Percentiles rank a stretch among this genome's conserved stretches.
These are phyloP conservation scores for Zoanthus gigantus DNA, from an alignment of 92 coral and sea anemone genomes.

Conservation along the genomic window DNA sequence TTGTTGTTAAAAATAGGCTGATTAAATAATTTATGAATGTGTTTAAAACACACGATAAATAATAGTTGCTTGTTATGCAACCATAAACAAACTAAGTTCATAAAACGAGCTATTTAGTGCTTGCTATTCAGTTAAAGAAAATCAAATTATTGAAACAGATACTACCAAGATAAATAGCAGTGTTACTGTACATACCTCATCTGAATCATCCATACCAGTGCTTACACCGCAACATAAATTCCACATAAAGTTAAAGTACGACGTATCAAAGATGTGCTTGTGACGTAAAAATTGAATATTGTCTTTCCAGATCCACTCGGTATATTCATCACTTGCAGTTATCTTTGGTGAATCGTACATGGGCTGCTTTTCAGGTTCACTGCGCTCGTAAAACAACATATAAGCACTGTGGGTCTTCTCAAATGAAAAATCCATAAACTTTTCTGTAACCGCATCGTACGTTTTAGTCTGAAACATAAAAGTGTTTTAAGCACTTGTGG, in stretches of 20 bases:
- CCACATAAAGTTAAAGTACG: slow-evolving; percentile 98
- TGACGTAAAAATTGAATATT: slow-evolving; percentile 95
- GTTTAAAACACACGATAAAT: too few species aligned
- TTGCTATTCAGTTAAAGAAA: too few species aligned
- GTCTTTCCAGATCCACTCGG: slow-evolving; percentile 98
- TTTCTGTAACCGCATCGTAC: slow-evolving; percentile 97
- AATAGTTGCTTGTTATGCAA: too few species aligned
- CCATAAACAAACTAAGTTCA: too few species aligned
- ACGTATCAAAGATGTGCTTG: slow-evolving; percentile 97
- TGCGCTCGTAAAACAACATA: slow-evolving; percentile 97
- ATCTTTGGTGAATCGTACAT: slow-evolving; percentile 61
- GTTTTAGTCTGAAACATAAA: slow-evolving; percentile 83
- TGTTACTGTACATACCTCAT: neutral
- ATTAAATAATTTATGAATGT: too few species aligned
- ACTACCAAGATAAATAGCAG: too few species aligned
- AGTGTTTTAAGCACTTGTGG: too few species aligned
- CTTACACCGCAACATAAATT: slow-evolving; percentile 88
- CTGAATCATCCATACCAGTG: slow-evolving; percentile 64
- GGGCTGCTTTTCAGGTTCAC: slow-evolving; percentile 67
- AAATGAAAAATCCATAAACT: slow-evolving; percentile 98
- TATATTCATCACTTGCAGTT: slow-evolving; percentile 80
- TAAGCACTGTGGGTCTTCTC: slow-evolving; percentile 99
- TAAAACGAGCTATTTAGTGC: too few species aligned
- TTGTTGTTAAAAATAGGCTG: too few species aligned
- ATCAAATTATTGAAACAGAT: too few species aligned